Evolutionary conservation across 2,888 invertebrate genomes (phyloP), one percentile per base, ranked within the genome.

Genomic region (Trissoscelio sp.): DNA sequence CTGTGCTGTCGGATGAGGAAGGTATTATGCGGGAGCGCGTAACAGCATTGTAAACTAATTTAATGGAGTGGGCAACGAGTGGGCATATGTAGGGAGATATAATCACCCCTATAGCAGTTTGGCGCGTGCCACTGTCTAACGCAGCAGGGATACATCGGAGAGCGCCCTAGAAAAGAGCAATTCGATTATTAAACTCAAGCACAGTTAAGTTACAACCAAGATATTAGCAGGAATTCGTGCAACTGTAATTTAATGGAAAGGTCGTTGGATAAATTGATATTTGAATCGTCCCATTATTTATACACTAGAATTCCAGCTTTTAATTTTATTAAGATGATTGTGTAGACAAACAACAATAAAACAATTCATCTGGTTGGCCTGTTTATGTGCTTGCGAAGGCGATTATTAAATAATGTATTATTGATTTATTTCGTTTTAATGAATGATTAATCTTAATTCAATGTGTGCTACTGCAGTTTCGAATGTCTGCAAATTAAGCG

Each of bases 131-230:
- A 74, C 70, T 58, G 66, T 67, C 79, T 46, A 55, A 18, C 64
- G 48, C 75, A 69, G 72, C 79, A 72, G 78, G 80, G 83, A 79
- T 62, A 75, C 51, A 77, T n/a, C 64, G 70, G 53, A 60, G 51
- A 55, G 60, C 75, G 44, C 81, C 83, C 81, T 70, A 81, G 72
- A 84, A 85, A 85, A 83, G 84, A 80, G 81, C 84, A 85, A 86
- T 85, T 87, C 82, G 84, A 84, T 85, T 86, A 87, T 84, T 82
- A 78, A 86, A 85, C 64, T 83, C 79, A 79, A 75, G 51, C 62
- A 16, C 55, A 69, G 73, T 60, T 22, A 77, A 48, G 79, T 72
- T 42, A 48, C 16, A 64, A 55, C 55, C 44, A 31, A 60, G 39
- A 66, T 42, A 72, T 46, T 64, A 62, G 44, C 20, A 24, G 69